Percentiles rank a stretch among this genome's conserved stretches.
Conservation (phyloP, 2,113 vertebrate genomes). For the Malaclemys terrapin region DNA sequence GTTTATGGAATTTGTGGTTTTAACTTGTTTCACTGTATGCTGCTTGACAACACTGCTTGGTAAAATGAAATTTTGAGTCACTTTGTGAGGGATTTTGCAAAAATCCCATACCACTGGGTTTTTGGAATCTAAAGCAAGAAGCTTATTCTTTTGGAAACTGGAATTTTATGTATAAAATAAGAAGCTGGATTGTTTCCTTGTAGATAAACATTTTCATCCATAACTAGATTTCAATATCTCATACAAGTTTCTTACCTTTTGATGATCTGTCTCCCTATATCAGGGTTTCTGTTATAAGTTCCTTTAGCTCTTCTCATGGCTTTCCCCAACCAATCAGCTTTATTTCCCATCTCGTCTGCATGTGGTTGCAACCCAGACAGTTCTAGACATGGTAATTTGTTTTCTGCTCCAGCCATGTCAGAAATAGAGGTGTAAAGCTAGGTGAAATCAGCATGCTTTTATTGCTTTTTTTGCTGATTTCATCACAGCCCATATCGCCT, state of each 20-base stretch:
- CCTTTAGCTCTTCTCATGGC: not conserved
- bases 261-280: not conserved
- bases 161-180: not conserved
- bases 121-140: not conserved
- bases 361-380: not conserved
- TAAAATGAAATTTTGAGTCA: not conserved
- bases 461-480: not conserved
- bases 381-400: not conserved
- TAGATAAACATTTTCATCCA: not conserved
- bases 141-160: not conserved
- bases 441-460: not conserved
- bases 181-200: not conserved
- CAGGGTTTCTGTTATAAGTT: not conserved
- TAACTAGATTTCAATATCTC: not conserved
- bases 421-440: not conserved
- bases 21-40: not conserved
- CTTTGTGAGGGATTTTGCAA: not conserved
- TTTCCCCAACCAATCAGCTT: not conserved
- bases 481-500: not conserved
- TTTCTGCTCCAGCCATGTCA: not conserved
- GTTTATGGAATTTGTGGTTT: constrained; percentile 1
- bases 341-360: not conserved
- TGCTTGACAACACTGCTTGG: not conserved
- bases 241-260: not conserved
- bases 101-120: not conserved